These are phyloP conservation scores for Drosophila barbarae DNA, from an alignment of 2,888 invertebrate genomes.

Conservation along the genomic window DNA sequence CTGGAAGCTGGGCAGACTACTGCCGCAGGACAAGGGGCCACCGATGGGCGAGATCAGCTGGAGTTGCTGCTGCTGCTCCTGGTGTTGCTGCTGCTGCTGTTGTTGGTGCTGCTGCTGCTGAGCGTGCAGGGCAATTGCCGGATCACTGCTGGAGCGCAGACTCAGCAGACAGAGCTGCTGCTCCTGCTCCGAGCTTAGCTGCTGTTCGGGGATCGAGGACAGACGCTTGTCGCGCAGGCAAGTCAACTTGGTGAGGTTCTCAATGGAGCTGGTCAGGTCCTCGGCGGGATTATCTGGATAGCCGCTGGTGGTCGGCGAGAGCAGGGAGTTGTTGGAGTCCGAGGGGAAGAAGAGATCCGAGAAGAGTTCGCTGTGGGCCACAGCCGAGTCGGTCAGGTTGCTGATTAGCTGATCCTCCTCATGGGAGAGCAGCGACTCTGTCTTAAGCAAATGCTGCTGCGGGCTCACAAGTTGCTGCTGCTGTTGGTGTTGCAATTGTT, in stretches of 20 bases:
- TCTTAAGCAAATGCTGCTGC: constrained; percentile 53
- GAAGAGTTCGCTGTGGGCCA: constrained; percentile 74
- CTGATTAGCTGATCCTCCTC: constrained; percentile 75
- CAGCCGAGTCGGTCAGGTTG: constrained; percentile 71
- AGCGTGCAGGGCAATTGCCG: constrained; percentile 78
- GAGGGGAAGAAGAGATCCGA: constrained; percentile 79
- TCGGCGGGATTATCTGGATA: constrained; percentile 57
- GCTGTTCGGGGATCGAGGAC: constrained; percentile 77
- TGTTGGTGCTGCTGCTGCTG: constrained; percentile 69
- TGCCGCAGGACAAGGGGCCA: constrained; percentile 80
- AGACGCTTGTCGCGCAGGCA: constrained; percentile 76
- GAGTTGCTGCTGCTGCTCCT: constrained; percentile 52
- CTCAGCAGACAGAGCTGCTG: constrained; percentile 75
- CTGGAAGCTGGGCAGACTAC: constrained; percentile 91
- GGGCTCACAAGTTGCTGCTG: constrained; percentile 44
- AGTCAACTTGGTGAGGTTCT: constrained; percentile 76
- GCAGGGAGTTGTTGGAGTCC: constrained; percentile 78
- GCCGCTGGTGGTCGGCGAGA: constrained; percentile 68
- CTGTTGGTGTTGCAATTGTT: constrained; percentile 62
- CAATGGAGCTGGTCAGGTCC: constrained; percentile 68
- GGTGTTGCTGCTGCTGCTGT: constrained; percentile 54
- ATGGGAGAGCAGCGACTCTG: constrained; percentile 63
- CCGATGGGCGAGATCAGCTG: constrained; percentile 69
- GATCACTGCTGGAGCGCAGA: constrained; percentile 79
- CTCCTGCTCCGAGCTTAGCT: constrained; percentile 65